Conservation (phyloP, 2,797 vertebrate species). For the Arnoldichthys spilopterus region DNA sequence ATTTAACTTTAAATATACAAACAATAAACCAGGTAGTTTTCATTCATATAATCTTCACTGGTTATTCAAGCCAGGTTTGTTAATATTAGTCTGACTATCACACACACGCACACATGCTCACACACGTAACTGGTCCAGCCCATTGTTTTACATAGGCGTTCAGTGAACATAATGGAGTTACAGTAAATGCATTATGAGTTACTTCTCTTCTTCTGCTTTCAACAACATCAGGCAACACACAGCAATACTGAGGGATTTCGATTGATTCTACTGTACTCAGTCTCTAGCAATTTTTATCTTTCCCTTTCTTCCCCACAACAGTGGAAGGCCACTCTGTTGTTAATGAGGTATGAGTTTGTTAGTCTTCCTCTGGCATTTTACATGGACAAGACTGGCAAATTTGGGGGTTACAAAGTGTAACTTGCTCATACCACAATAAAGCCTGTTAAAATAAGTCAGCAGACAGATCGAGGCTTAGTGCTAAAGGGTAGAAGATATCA, state of each 20-base stretch:
- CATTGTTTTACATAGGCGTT: not conserved
- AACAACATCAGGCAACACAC: slow-evolving; percentile 9
- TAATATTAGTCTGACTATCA: not conserved
- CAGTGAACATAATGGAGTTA: slow-evolving; percentile 4
- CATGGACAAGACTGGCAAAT: not conserved
- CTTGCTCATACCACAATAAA: not conserved
- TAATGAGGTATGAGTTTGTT: slow-evolving; percentile 10
- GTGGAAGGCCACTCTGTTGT: not conserved
- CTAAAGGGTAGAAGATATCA: slow-evolving; percentile 12
- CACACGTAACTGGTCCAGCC: not conserved
- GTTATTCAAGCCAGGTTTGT: slow-evolving; percentile 30
- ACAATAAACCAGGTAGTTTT: slow-evolving; percentile 47
- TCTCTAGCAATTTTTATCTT: not conserved
- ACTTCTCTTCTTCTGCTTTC: slow-evolving; percentile 1
- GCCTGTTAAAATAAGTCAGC: not conserved
- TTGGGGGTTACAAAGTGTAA: not conserved
- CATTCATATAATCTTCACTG: slow-evolving; percentile 4
- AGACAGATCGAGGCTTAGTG: not conserved
- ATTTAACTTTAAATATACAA: slow-evolving; percentile 57
- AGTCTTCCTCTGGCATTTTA: not conserved
- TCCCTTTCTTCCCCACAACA: not conserved
- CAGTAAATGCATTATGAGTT: slow-evolving; percentile 34
- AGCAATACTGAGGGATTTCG: slow-evolving; percentile 5
- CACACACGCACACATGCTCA: slow-evolving; percentile 8
- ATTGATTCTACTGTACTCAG: not conserved